Conservation (phyloP, 2,888 invertebrate species). For the Dendrolimus pini region DNA sequence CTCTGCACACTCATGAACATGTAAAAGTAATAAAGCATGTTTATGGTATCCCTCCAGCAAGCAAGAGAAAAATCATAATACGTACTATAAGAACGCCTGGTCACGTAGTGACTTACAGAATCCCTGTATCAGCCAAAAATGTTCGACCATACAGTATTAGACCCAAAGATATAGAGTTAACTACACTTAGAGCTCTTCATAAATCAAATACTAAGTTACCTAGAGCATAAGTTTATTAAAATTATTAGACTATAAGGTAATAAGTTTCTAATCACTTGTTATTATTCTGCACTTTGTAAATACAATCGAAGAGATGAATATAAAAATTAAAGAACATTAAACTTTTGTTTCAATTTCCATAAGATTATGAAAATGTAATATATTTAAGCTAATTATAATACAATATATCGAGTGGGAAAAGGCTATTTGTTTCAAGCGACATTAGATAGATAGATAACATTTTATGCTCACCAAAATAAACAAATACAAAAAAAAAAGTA, state of each 20-base stretch:
- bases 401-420: no score
- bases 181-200: slow-evolving; percentile 45
- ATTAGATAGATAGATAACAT: no score
- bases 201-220: slow-evolving; percentile 47
- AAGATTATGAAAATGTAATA: not conserved
- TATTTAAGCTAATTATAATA: not conserved
- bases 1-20: slow-evolving; percentile 30
- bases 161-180: slow-evolving; percentile 47
- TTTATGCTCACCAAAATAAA: no score
- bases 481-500: no score
- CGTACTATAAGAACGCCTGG: slow-evolving; percentile 29
- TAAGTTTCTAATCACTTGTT: slow-evolving; percentile 39
- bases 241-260: slow-evolving; percentile 9
- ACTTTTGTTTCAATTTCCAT: not conserved
- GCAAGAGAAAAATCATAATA: slow-evolving; percentile 42
- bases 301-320: slow-evolving; percentile 23
- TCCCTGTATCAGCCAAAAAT: slow-evolving; percentile 21
- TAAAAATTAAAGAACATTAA: slow-evolving; percentile 17
- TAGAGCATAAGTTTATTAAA: slow-evolving; percentile 26
- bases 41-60: slow-evolving; percentile 46
- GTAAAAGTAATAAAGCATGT: slow-evolving; percentile 44
- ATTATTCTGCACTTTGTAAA: slow-evolving; percentile 37
- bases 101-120: slow-evolving; percentile 31
- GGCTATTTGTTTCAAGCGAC: no score
- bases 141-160: slow-evolving; percentile 25